Evolutionary conservation across 2,888 invertebrate genomes (phyloP), one percentile per base, ranked within the genome.

Genomic region (Taphrorychus bicolor): DNA sequence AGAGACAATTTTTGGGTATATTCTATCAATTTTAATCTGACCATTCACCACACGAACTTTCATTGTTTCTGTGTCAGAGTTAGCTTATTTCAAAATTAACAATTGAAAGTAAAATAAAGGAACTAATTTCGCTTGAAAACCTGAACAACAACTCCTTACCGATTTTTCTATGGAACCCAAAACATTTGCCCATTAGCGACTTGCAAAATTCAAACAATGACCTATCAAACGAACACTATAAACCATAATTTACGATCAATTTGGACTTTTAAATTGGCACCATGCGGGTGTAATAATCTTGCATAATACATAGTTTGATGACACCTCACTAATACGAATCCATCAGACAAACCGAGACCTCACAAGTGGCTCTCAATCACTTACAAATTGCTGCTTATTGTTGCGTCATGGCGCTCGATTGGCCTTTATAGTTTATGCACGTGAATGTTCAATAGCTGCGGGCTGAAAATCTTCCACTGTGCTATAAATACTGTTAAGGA

Each of bases 291-390:
- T 23, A 45, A 22, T 57, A 22, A n/a, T 14, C 17, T 58, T 58
- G 45, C 58, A 42, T 45, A 42, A 58, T n/a, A n/a, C n/a, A n/a
- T 23, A 22, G 45, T 45, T 41, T 58, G 58, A 19, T 58, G 58
- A 19, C 58, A 41, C 45, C 21, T 42, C 41, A n/a, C n/a, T n/a
- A n/a, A n/a, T n/a, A n/a, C n/a, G n/a, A n/a, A n/a, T n/a, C n/a
- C n/a, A n/a, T n/a, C n/a, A n/a, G n/a, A n/a, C 21, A 17, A 22
- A 9, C 41, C 58, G 22, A 45, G 48, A 58, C n/a, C 45, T n/a
- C 58, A 45, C 22, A 22, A 23, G 53, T 14, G 11, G 32, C 32
- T 32, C 32, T 32, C 32, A 32, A 32, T 32, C 7, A 11, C 32
- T n/a, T n/a, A n/a, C n/a, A n/a, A n/a, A n/a, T n/a, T n/a, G n/a